Conservation (phyloP, 1,140 invertebrate species). For the Halictus rubicundus region DNA sequence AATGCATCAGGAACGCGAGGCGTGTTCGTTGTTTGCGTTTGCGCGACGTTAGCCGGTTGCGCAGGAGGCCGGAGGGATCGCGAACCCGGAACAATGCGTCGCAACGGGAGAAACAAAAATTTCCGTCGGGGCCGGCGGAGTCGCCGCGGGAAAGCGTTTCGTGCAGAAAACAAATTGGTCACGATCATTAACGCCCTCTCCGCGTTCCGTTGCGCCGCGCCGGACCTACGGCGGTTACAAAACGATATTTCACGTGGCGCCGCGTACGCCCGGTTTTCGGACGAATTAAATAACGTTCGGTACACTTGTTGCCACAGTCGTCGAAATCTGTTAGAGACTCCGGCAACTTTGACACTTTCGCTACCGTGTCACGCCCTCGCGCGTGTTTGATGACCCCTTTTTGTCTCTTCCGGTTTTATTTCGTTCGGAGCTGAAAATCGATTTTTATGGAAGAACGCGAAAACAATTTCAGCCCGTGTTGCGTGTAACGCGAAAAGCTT, state of each 20-base stretch:
- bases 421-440: too few relatives aligned
- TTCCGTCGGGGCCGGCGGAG: constrained; percentile 13
- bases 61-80: constrained; percentile 2
- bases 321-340: constrained; percentile 28
- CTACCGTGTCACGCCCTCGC: too few relatives aligned
- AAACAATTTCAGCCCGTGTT: too few relatives aligned
- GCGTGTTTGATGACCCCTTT: too few relatives aligned
- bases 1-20: not conserved
- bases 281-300: constrained; percentile 51
- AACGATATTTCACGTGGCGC: constrained; percentile 50
- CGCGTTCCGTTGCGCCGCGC: constrained; percentile 22
- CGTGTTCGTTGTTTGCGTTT: constrained; percentile 18
- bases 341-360: too few relatives aligned
- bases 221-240: constrained; percentile 47
- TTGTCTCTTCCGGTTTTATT: too few relatives aligned
- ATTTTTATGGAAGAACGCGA: too few relatives aligned
- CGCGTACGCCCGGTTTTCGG: constrained; percentile 14
- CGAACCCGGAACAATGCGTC: constrained; percentile 26
- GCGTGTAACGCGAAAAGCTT: too few relatives aligned
- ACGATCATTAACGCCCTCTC: constrained; percentile 60
- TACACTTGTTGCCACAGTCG: constrained; percentile 50
- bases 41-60: not conserved
- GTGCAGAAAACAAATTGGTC: constrained; percentile 63
- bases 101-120: constrained; percentile 48
- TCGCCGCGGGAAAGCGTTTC: constrained; percentile 57